phyloP scores from a whole-genome alignment of 1,140 invertebrate species.

The Camponotus floridanus region DNA sequence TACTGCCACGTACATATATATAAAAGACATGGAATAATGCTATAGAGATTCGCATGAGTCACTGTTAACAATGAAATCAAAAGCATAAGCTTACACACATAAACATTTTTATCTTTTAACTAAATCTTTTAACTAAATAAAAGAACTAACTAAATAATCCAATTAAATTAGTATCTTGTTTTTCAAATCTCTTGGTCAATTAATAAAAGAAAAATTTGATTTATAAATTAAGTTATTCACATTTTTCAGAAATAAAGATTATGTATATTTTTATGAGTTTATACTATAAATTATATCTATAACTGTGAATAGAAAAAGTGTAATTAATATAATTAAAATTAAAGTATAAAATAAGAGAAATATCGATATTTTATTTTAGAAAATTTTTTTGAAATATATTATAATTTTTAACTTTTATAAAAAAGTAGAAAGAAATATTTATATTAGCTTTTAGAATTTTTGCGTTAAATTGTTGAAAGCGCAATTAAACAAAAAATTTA shows the following conservation, averaged over 20 bases:
- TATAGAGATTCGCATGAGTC: conserved; percentile 41
- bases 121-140: conserved; percentile 26
- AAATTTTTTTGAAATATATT: neutral
- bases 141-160: neutral
- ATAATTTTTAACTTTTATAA: neutral
- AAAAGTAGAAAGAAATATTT: neutral
- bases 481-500: neutral
- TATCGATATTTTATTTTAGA: neutral
- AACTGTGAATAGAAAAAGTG: neutral
- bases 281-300: too few species aligned
- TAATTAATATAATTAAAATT: neutral
- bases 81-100: conserved; percentile 5
- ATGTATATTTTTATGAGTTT: neutral
- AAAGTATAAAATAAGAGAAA: neutral
- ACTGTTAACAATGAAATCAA: conserved; percentile 26
- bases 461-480: neutral
- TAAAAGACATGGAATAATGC: conserved; percentile 46
- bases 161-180: conserved; percentile 28
- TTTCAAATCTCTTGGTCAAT: neutral
- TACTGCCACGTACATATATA: neutral
- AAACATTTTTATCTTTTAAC: conserved; percentile 17
- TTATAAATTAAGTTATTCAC: neutral
- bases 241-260: neutral
- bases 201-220: conserved; percentile 7
- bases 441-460: neutral